Evolutionary conservation across 2,888 invertebrate genomes (phyloP).

Genomic region (Prosopocoilus inquinatus): DNA sequence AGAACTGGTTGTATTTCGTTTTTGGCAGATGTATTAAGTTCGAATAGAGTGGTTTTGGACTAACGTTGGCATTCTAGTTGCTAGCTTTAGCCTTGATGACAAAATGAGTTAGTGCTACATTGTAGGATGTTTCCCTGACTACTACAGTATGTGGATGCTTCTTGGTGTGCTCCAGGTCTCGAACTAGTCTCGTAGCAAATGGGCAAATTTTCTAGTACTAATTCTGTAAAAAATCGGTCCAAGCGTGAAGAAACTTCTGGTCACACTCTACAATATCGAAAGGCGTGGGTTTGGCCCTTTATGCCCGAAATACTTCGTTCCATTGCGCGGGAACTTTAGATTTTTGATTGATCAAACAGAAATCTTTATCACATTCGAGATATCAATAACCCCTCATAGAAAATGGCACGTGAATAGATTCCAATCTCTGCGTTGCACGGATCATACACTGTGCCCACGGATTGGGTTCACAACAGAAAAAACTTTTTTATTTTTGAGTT

Average conservation of each 20-base stretch:
- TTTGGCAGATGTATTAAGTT: constrained; percentile 1
- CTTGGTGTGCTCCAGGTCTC: constrained; percentile 15
- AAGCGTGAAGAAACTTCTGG: constrained; percentile 9
- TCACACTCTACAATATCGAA: constrained; percentile 23
- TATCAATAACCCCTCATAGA: constrained; percentile 29
- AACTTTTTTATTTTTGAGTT: too few species aligned
- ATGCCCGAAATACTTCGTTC: neutral
- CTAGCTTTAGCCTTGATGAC: neutral
- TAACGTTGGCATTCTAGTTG: neutral
- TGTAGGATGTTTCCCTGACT: constrained; percentile 4
- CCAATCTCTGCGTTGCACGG: constrained; percentile 24
- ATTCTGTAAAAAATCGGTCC: too few species aligned
- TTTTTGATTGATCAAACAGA: constrained; percentile 27
- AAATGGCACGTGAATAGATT: constrained; percentile 30
- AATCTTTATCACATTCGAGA: constrained; percentile 31
- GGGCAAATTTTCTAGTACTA: neutral
- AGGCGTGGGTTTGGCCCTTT: constrained; percentile 19
- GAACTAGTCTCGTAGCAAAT: constrained; percentile 19
- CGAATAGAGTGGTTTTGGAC: neutral
- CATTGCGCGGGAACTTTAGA: constrained; percentile 21
- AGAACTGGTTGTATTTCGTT: constrained; percentile 7
- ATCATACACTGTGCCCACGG: too few species aligned
- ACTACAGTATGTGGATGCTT: constrained; percentile 17
- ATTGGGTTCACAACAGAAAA: too few species aligned
- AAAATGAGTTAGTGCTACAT: neutral